phyloP scores from a whole-genome alignment of 2,888 invertebrate genomes.

The Steinernema scapterisci region DNA sequence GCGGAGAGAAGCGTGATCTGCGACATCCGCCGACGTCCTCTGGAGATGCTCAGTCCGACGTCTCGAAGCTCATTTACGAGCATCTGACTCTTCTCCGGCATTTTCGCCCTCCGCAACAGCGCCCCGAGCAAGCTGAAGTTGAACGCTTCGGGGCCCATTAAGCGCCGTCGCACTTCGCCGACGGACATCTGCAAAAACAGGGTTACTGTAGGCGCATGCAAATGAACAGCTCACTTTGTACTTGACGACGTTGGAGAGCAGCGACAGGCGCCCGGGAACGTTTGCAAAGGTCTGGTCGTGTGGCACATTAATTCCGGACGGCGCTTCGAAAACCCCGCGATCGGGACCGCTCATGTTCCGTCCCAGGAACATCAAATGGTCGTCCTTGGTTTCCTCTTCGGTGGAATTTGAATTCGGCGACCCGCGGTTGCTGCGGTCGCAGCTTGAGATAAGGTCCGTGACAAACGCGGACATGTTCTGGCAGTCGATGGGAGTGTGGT shows the following conservation, averaged over 20 bases:
- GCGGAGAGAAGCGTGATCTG: conserved; percentile 50
- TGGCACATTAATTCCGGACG: conserved; percentile 12
- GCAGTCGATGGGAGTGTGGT: not conserved
- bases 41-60: conserved; percentile 48
- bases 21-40: conserved; percentile 47
- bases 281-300: conserved; percentile 42
- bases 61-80: conserved; percentile 45
- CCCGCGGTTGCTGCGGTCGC: not conserved
- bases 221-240: conserved; percentile 42
- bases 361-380: not conserved
- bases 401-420: conserved; percentile 16
- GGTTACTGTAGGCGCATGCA: not conserved
- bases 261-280: conserved; percentile 50
- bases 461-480: not conserved
- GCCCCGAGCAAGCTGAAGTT: conserved; percentile 52
- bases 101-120: conserved; percentile 48
- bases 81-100: conserved; percentile 53
- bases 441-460: conserved; percentile 18
- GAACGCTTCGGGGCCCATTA: conserved; percentile 53
- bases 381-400: conserved; percentile 13
- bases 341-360: conserved; percentile 13
- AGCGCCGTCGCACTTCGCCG: conserved; percentile 53
- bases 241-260: conserved; percentile 52
- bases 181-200: conserved; percentile 47
- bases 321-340: conserved; percentile 17